Base-by-base conservation (phyloP, 1,140 invertebrate species). In the Procambarus virginalis region DNA sequence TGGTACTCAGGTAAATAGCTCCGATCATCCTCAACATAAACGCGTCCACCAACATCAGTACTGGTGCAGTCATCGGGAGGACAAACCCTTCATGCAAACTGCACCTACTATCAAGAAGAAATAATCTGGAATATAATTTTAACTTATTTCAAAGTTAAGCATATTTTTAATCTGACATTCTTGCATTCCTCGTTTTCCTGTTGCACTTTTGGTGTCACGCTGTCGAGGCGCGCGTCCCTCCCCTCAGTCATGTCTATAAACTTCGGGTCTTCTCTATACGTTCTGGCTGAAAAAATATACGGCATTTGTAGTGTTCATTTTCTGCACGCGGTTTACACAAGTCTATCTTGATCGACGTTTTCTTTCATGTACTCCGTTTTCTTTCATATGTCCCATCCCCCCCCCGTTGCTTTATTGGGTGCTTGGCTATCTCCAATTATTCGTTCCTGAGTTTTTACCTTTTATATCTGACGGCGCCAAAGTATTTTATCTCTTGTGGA, bases 361-460 rank as follows among this genome's bases (percentile, higher is more conserved):
- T 70, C 68, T 70, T 70, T 70, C 68, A 70, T 70, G n/a, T 70
- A 70, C 60, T 17, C 17, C 60, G 60, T 64, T 64, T 64, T 64
- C 60, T 64, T 64, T 64, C 60, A 64, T 17, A 20, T 10, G 17
- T 17, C n/a, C 68, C 68, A 4, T 55, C 68, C 10, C n/a, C 64
- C 34, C 34, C 34, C 34, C 34, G 34, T 34, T 34, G n/a, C 68
- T 70, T 70, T 70, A 70, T 70, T 70, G n/a, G n/a, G 3, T n/a
- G 17, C 68, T 22, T 34, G 68, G 68, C 68, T 70, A 70, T 70
- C 68, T 70, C 68, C 68, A 70, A 70, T 70, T 70, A 70, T 70
- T 70, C 68, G 22, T 34, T 70, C 68, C n/a, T 22, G 68, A 34
- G 6, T 70, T 70, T 70, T 70, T 70, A 22, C 4, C n/a, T 22